Conservation (phyloP, 2,888 invertebrate genomes). For the Selenia dentaria region DNA sequence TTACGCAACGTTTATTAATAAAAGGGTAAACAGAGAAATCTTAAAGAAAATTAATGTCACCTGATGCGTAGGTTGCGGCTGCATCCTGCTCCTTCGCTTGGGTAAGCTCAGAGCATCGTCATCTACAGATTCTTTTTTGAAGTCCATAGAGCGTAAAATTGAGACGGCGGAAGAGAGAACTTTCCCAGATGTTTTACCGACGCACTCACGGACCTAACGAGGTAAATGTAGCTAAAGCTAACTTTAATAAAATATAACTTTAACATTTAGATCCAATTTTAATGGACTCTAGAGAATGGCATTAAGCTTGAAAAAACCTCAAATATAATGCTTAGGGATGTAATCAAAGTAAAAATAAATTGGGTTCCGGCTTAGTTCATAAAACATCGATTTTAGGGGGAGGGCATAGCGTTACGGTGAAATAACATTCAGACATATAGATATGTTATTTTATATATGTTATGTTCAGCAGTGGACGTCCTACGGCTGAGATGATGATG, state of each 20-base stretch:
- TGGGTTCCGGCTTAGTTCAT: too few species aligned
- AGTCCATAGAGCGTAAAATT: slow-evolving; percentile 43
- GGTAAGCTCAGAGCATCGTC: slow-evolving; percentile 30
- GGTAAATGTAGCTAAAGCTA: background rate
- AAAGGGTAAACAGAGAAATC: too few species aligned
- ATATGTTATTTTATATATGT: too few species aligned
- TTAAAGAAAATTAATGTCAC: slow-evolving; percentile 30
- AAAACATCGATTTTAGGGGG: too few species aligned
- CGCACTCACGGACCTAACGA: slow-evolving; percentile 65
- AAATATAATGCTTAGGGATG: too few species aligned
- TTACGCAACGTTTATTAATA: too few species aligned
- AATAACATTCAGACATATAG: too few species aligned
- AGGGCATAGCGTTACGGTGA: too few species aligned
- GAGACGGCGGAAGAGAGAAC: slow-evolving; percentile 50
- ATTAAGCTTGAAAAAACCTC: too few species aligned
- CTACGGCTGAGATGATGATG: too few species aligned
- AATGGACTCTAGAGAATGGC: slow-evolving; percentile 2
- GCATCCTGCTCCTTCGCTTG: slow-evolving; percentile 50
- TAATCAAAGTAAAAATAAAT: too few species aligned
- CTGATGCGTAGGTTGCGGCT: slow-evolving; percentile 53
- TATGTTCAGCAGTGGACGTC: too few species aligned
- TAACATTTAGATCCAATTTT: slow-evolving; percentile 5
- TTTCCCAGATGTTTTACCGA: slow-evolving; percentile 56
- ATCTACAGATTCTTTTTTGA: slow-evolving; percentile 47
- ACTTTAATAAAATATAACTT: slow-evolving; percentile 7